Evolutionary conservation across 2,113 vertebrate genomes (phyloP).

Genomic region (Carassius carassius): DNA sequence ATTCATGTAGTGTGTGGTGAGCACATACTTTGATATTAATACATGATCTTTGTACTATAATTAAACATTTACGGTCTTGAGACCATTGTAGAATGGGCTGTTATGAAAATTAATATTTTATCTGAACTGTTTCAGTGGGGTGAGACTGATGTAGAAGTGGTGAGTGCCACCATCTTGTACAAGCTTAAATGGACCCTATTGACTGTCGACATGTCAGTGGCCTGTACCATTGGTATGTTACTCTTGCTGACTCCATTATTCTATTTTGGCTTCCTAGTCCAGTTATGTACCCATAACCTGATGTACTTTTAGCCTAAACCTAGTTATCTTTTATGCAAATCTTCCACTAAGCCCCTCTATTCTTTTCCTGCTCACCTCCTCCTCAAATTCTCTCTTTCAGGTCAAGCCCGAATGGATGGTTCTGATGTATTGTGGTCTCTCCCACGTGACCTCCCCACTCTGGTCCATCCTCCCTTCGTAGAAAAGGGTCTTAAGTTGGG

Average conservation of each 20-base stretch:
- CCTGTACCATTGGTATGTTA: constrained; percentile 53
- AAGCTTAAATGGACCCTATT: constrained; percentile 60
- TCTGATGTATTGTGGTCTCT: constrained; percentile 48
- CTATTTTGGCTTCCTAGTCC: background rate
- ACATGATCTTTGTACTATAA: background rate
- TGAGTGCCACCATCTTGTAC: constrained; percentile 60
- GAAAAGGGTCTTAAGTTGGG: constrained; percentile 45
- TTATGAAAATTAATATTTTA: background rate
- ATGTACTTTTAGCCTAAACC: background rate
- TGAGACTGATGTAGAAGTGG: constrained; percentile 46
- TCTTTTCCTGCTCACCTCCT: background rate
- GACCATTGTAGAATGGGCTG: background rate
- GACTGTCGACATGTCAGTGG: constrained; percentile 54
- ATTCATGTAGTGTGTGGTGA: background rate
- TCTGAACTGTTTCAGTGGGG: constrained; percentile 38
- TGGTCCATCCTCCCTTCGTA: constrained; percentile 42
- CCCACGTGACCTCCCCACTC: constrained; percentile 43
- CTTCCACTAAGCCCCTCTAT: background rate
- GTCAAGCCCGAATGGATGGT: constrained; percentile 41
- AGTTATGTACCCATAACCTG: background rate
- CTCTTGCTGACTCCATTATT: background rate
- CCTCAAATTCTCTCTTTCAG: constrained; percentile 30
- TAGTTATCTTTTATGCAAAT: background rate
- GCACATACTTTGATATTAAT: background rate
- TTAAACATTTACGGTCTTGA: background rate